phyloP scores from a whole-genome alignment of 1,140 invertebrate genomes.

The Trichoplusia ni region DNA sequence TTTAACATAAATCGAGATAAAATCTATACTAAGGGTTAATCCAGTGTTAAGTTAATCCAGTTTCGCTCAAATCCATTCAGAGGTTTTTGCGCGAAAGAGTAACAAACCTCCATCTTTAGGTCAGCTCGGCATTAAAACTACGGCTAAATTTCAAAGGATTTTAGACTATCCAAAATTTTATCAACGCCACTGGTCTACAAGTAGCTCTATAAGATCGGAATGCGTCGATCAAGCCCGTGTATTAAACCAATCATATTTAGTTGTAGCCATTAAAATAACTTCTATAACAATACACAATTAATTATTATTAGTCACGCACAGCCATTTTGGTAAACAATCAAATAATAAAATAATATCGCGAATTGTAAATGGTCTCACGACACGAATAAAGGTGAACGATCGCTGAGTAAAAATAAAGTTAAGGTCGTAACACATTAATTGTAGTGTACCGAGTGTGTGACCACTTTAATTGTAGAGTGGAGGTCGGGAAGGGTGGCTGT shows the following conservation, averaged over 20 bases:
- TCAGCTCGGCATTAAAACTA: too few species aligned
- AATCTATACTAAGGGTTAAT: too few species aligned
- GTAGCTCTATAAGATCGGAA: too few species aligned
- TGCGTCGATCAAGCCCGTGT: too few species aligned
- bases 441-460: slow-evolving; percentile 14
- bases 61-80: too few species aligned
- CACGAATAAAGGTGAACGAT: slow-evolving; percentile 50
- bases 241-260: neutral
- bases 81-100: too few species aligned
- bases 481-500: slow-evolving; percentile 1
- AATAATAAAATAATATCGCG: slow-evolving; percentile 32
- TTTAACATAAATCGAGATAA: too few species aligned
- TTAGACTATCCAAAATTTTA: too few species aligned
- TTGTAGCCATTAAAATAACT: neutral
- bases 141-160: too few species aligned
- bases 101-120: too few species aligned
- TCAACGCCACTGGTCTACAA: too few species aligned
- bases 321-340: slow-evolving; percentile 14
- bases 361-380: slow-evolving; percentile 26
- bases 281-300: slow-evolving; percentile 2
- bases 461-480: slow-evolving; percentile 14
- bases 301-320: slow-evolving; percentile 7
- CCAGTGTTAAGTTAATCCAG: too few species aligned
- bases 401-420: slow-evolving; percentile 58
- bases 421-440: slow-evolving; percentile 46